Evolutionary conservation across 2,888 invertebrate genomes (phyloP), one percentile per base, ranked within the genome.

Genomic region (Mythimna impura): DNA sequence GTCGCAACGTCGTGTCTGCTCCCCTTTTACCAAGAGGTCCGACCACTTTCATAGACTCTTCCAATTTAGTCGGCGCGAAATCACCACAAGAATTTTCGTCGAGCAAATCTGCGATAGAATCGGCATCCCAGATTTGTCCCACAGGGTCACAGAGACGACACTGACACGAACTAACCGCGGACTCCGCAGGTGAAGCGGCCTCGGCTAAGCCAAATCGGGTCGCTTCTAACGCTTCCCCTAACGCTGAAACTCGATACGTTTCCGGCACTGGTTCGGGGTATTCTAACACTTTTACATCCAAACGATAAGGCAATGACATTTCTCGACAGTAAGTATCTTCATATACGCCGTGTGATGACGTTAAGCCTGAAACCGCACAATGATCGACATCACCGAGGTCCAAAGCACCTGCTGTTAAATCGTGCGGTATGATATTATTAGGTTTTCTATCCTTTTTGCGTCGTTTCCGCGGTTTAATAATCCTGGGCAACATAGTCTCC

Each of bases 391-490:
- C 96, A 74, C 93, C 93, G 62, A 95, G 92, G 87, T 96, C 96
- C 87, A 96, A 90, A 82, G 88, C 87, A 79, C 89, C 89, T 73
- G 93, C 87, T 73, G 94, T 89, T 89, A 96, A 91, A 86, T 96
- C 96, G 82, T 96, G 96, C 81, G 95, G 91, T 86, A 91, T 91
- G 71, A 96, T 96, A 86, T 96, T 97, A 83, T 96, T 95, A 52
- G 98, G 98, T 94, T 98, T 98, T 85, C 98, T 97, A 91, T 98
- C 98, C 94, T 98, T 99, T 97, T 98, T 99, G 91, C 98, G 97
- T 67, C 99, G 97, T 92, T 99, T 99, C 66, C 99, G 96, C 9
- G 98, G 98, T 93, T 99, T 99, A 88, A 99, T 98, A 82, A 99
- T 98, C 86, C 99, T 97, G 82, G 98, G 98, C 89, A 98, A 95